Percentiles rank a stretch among this genome's conserved stretches.
These are phyloP conservation scores for Columba guinea DNA, from an alignment of 2,797 vertebrate species.

Conservation along the genomic window DNA sequence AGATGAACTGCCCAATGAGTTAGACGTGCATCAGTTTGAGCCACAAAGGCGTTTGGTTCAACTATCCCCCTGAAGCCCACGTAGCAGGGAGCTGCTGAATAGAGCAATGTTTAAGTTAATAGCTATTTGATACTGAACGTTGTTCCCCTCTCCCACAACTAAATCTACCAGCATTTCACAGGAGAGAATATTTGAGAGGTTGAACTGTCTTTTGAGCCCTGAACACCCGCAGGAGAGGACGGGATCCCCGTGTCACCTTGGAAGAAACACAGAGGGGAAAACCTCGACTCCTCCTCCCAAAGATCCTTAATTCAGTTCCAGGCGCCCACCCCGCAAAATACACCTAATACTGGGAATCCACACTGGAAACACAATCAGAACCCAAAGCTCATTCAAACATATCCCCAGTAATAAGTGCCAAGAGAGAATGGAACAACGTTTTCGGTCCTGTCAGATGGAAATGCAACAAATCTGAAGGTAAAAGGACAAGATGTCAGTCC, in stretches of 20 bases:
- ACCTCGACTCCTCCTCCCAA: neutral
- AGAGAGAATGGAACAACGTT: neutral
- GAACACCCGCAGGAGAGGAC: neutral
- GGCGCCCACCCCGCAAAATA: neutral
- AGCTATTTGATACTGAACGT: neutral
- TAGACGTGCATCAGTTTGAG: neutral
- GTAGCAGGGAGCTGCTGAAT: neutral
- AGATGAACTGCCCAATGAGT: accelerated
- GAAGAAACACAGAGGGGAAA: neutral
- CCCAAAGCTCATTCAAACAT: neutral
- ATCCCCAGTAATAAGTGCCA: neutral
- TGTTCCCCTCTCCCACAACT: neutral
- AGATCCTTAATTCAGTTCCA: neutral
- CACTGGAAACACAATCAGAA: neutral
- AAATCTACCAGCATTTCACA: neutral
- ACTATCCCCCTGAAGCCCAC: neutral
- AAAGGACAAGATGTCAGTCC: neutral
- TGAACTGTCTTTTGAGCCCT: neutral
- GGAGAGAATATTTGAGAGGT: accelerated
- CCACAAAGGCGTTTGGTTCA: neutral
- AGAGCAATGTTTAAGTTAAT: neutral
- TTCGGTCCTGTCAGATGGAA: neutral
- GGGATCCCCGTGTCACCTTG: too few relatives aligned
- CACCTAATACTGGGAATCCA: neutral
- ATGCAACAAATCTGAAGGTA: neutral